Base-by-base conservation (phyloP, 2,888 invertebrate genomes). In the Philaethria dido region DNA sequence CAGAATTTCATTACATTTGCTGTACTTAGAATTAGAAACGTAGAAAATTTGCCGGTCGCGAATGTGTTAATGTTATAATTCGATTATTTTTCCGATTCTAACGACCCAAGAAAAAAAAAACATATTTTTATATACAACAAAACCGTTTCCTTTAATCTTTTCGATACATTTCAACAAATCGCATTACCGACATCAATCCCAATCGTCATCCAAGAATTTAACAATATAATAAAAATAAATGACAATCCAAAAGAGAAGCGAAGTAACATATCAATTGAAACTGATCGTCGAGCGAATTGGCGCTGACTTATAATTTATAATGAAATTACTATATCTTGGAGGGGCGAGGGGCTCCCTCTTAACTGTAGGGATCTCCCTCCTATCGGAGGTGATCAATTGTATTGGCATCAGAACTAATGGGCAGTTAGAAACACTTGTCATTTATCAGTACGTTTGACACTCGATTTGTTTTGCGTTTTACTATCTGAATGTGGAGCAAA, bases 361-460 rank as follows among this genome's bases (percentile, higher is more conserved):
- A 5, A n/a, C 11, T 22, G 55, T 39, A 59, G 64, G 64, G 64
- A n/a, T n/a, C n/a, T n/a, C n/a, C n/a, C n/a, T n/a, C n/a, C n/a
- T 48, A 59, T 59, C 64, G 5, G 11, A 42, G 9, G 48, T 50
- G 36, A 64, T 64, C 59, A 48, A 59, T 64, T 59, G 29, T 39
- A 59, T 59, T 64, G 18, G 39, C 25, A 50, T 64, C 64, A 20
- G 25, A 33, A 29, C 29, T 59, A 59, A 64, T 64, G 29, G 52
- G 52, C 48, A 64, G 29, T 33, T 47, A 14, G 18, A 29, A 60
- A 60, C 64, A 50, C 57, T 64, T 64, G 47, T 59, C 64, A 39
- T 64, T 64, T 48, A 64, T 64, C 64, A 64, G 59, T 64, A 42
- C 2, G 13, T 59, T 39, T 48, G 64, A 64, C 64, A 59, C 59